Percentiles rank a stretch among this genome's conserved stretches.
Evolutionary conservation across 2,113 vertebrate species (phyloP).

Genomic region (Empidonax alnorum): DNA sequence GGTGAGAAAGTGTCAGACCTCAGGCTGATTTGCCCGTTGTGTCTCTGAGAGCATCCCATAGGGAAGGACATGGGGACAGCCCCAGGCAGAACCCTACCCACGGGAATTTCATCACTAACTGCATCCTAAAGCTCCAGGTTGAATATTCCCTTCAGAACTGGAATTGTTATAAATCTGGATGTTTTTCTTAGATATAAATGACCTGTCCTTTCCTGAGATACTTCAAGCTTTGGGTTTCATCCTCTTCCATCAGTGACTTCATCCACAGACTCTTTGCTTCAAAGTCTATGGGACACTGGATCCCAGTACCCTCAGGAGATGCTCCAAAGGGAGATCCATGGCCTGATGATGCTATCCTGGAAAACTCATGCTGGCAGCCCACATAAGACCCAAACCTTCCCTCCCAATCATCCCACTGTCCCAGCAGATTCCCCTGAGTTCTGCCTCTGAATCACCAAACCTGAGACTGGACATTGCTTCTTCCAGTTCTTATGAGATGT

Average conservation of each 20-base stretch:
- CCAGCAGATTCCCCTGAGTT: accelerated
- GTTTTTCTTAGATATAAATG: not conserved
- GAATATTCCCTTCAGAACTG: not conserved
- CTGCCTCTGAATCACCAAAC: not conserved
- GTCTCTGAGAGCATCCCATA: not conserved
- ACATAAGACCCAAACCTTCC: accelerated
- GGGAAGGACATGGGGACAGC: not conserved
- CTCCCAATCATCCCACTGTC: accelerated
- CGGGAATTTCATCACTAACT: not conserved
- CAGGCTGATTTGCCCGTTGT: accelerated
- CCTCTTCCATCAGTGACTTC: not conserved
- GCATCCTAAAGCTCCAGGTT: not conserved
- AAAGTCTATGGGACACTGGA: accelerated
- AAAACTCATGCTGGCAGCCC: not conserved
- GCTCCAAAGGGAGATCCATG: not conserved
- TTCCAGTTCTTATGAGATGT: not conserved
- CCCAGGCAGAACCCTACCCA: not conserved
- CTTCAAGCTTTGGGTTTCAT: not conserved
- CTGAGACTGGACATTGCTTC: not conserved
- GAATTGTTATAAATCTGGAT: not conserved
- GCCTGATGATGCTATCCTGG: not conserved
- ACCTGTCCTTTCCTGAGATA: accelerated
- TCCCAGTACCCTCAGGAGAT: not conserved
- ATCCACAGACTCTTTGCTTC: not conserved
- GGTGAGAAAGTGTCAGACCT: not conserved